Percentiles rank a stretch among this genome's conserved stretches.
Conservation (phyloP, 2,797 vertebrate genomes). For the Neoniphon sammara region DNA sequence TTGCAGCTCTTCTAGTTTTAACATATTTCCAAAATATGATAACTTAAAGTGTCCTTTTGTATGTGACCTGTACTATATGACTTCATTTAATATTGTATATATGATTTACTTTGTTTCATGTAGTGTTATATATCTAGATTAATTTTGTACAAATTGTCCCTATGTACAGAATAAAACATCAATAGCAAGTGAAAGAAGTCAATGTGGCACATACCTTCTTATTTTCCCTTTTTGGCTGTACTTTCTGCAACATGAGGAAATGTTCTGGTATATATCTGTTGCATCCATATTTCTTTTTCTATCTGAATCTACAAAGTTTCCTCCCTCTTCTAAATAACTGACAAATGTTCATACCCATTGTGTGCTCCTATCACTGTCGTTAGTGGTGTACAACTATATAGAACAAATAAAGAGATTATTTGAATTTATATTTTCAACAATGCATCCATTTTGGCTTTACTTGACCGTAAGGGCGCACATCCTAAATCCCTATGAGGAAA, state of each 20-base stretch:
- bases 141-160: conserved; percentile 99
- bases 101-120: conserved; percentile 99
- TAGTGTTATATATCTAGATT: conserved; percentile 97
- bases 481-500: neutral
- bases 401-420: conserved; percentile 93
- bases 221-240: conserved; percentile 84
- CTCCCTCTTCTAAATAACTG: conserved; percentile 85
- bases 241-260: conserved; percentile 83
- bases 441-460: conserved; percentile 79
- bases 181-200: conserved; percentile 91
- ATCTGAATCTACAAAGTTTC: conserved; percentile 85
- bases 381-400: conserved; percentile 90
- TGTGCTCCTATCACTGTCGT: conserved; percentile 91
- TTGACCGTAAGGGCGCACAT: conserved; percentile 39
- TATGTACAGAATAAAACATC: conserved; percentile 98
- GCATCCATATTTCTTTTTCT: conserved; percentile 82
- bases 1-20: conserved; percentile 81
- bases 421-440: conserved; percentile 90
- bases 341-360: conserved; percentile 87
- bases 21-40: conserved; percentile 86
- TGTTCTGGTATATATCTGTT: conserved; percentile 69
- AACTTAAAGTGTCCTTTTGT: conserved; percentile 97
- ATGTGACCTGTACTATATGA: conserved; percentile 94
- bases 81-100: conserved; percentile 99
- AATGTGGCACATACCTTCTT: conserved; percentile 89